Conservation (phyloP, 2,888 invertebrate species). For the Drosophila anomalata region DNA sequence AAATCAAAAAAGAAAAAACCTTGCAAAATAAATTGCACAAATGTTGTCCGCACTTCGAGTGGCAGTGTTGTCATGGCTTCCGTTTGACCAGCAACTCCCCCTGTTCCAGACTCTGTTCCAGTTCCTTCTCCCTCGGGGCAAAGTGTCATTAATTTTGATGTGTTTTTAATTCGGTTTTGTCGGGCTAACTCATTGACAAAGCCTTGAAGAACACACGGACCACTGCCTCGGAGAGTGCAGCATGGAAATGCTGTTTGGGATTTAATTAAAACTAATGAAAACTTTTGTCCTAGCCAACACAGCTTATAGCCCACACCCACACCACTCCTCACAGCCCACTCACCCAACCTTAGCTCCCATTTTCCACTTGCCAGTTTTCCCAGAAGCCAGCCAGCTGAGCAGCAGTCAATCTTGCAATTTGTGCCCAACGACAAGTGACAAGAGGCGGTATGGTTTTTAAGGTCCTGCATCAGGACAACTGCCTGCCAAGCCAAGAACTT, state of each 20-base stretch:
- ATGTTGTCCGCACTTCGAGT: conserved; percentile 53
- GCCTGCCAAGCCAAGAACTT: conserved; percentile 44
- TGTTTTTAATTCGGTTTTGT: conserved; percentile 65
- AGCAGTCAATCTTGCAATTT: conserved; percentile 70
- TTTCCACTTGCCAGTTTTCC: neutral
- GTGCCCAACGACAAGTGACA: conserved; percentile 45
- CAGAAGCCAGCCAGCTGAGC: conserved; percentile 20
- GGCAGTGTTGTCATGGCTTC: conserved; percentile 28
- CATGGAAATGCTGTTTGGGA: conserved; percentile 59
- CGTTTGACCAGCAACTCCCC: conserved; percentile 13
- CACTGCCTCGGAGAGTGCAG: conserved; percentile 25
- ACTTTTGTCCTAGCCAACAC: conserved; percentile 47
- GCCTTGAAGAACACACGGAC: conserved; percentile 50
- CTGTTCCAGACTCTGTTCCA: conserved; percentile 1
- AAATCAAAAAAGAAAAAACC: conserved; percentile 31
- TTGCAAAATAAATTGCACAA: conserved; percentile 56
- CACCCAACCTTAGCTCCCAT: neutral
- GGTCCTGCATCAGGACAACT: conserved; percentile 29
- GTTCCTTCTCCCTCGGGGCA: conserved; percentile 3
- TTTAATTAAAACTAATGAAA: conserved; percentile 77
- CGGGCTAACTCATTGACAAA: conserved; percentile 63
- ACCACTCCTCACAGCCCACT: neutral
- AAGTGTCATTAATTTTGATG: conserved; percentile 64
- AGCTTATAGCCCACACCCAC: neutral
- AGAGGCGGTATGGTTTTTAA: conserved; percentile 45